Conservation (phyloP, 2,888 invertebrate genomes). For the Linnaemya vulpina region DNA sequence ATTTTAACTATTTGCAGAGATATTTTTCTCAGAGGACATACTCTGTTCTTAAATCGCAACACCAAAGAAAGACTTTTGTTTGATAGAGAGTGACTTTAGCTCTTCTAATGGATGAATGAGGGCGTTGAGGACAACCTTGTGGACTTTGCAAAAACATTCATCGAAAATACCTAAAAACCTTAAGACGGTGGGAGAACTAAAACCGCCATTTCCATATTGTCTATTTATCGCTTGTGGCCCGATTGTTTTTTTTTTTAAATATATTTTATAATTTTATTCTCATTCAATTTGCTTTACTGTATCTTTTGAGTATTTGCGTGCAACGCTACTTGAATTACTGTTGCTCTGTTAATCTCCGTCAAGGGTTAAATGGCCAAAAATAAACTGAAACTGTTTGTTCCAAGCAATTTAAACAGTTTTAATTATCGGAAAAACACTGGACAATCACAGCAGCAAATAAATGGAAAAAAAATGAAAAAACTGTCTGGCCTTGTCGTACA, state of each 20-base stretch:
- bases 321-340: background rate
- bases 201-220: background rate
- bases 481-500: conserved; percentile 26
- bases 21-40: no score
- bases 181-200: background rate
- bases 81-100: no score
- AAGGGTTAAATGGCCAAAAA: conserved; percentile 59
- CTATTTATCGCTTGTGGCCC: background rate
- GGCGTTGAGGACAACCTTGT: no score
- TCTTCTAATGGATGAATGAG: no score
- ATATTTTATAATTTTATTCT: background rate
- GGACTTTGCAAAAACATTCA: background rate
- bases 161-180: background rate
- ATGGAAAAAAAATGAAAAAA: background rate
- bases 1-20: no score
- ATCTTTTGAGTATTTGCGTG: background rate
- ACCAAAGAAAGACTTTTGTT: no score
- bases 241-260: background rate
- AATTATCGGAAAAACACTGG: conserved; percentile 49
- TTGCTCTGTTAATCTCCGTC: conserved; percentile 13
- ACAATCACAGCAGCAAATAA: conserved; percentile 26
- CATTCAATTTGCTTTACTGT: background rate
- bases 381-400: conserved; percentile 44
- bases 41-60: no score
- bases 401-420: conserved; percentile 47